A percentile compares a stretch with the other conserved stretches of the same genome.
phyloP scores from a whole-genome alignment of 2,113 vertebrate species.

The Halichoerus grypus region DNA sequence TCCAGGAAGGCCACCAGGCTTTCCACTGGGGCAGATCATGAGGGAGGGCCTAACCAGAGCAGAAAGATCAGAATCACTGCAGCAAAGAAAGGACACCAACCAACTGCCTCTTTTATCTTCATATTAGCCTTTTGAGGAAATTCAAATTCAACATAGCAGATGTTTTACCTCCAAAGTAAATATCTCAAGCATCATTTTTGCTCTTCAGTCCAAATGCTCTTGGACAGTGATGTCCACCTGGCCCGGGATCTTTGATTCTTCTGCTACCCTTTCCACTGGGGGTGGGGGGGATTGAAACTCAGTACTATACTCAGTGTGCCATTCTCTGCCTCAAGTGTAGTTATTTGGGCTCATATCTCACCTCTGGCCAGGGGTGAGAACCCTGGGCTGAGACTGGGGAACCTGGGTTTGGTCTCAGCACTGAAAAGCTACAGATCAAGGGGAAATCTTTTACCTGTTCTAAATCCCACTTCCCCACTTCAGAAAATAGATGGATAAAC shows the following conservation, averaged over 20 bases:
- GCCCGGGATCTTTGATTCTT: neutral
- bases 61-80: neutral
- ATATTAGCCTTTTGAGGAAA: neutral
- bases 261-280: neutral
- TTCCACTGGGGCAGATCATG: neutral
- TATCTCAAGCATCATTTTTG: neutral
- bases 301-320: neutral
- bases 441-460: constrained; percentile 32
- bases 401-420: neutral
- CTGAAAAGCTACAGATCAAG: neutral
- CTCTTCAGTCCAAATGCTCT: neutral
- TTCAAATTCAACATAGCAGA: constrained; percentile 13
- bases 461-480: constrained; percentile 53
- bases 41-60: neutral
- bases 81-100: neutral
- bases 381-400: neutral
- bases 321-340: neutral
- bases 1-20: neutral
- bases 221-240: neutral
- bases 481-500: constrained; percentile 65
- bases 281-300: neutral
- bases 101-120: neutral
- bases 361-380: neutral
- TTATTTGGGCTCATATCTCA: neutral
- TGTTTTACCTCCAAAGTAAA: neutral